Base-by-base conservation (phyloP, 2,888 invertebrate genomes). In the Harpagoxenus sublaevis region DNA sequence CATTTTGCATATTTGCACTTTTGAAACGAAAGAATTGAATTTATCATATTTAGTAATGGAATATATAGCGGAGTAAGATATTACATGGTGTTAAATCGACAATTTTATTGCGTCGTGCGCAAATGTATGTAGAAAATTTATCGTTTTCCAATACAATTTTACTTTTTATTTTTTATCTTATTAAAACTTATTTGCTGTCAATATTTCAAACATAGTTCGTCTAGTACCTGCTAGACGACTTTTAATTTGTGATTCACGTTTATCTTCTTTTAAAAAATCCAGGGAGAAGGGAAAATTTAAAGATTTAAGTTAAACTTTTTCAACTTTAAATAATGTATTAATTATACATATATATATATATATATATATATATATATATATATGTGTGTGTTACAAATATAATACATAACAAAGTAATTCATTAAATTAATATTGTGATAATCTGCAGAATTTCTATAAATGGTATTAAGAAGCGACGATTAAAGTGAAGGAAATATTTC, bases 401-500 rank as follows among this genome's bases (percentile, higher is more conserved):
- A 39, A 23, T 5, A 45, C 31, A 2, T 2, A 31, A 60, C 18
- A 57, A 31, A 60, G 10, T 62, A 48, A 28, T 39, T 66, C n/a
- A 51, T 75, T 35, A 15, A 75, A 65, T 6, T 45, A 15, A 48
- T 15, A 60, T 60, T 60, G 60, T 15, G 31, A 48, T 48, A 48
- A 48, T 42, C 2, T 68, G 28, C 28, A 28, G 4, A 35, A 42
- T 51, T 77, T 42, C 8, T 18, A 12, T 12, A 9, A 53, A 55
- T 42, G 0, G 12, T 55, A 28, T 66, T 53, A 39, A 53, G 15
- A 65, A 39, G 18, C 5, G 2, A 51, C 51, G 5, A 18, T 31
- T 39, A n/a, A 53, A 28, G 18, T 10, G 8, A 71, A 71, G 10
- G 4, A 70, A 57, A 78, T 86, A 85, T 86, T 86, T 86, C 60